phyloP scores from a whole-genome alignment of 1,140 invertebrate species.

The Calosoma granatense region DNA sequence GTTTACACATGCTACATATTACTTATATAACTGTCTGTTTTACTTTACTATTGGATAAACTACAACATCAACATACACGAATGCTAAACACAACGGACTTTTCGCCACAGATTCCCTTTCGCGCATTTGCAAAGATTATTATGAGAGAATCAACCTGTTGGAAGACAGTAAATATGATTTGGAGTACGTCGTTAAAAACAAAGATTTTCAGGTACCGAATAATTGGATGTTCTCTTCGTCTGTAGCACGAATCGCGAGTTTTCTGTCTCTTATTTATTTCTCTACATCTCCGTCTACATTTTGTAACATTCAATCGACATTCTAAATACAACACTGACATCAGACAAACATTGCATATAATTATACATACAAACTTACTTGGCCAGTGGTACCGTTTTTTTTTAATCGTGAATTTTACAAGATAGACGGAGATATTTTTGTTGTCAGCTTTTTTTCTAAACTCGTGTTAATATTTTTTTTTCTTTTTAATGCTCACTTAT shows the following conservation, averaged over 20 bases:
- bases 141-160: conserved; percentile 76
- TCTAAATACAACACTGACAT: too few relatives aligned
- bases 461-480: background rate
- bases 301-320: background rate
- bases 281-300: background rate
- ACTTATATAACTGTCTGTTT: too few relatives aligned
- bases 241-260: background rate
- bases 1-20: too few relatives aligned
- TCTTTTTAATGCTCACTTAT: background rate
- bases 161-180: conserved; percentile 97
- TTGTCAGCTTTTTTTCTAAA: background rate
- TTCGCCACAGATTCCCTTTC: conserved; percentile 53
- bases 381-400: background rate
- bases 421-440: background rate
- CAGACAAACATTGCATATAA: background rate
- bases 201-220: conserved; percentile 83
- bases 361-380: background rate
- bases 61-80: too few relatives aligned
- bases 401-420: background rate
- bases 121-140: conserved; percentile 75
- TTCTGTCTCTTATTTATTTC: background rate
- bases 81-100: too few relatives aligned
- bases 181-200: conserved; percentile 93
- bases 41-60: too few relatives aligned
- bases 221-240: conserved; percentile 1